A percentile compares a stretch with the other conserved stretches of the same genome.
Conservation (phyloP, 2,797 vertebrate species). For the Coracias cyanogaster region DNA sequence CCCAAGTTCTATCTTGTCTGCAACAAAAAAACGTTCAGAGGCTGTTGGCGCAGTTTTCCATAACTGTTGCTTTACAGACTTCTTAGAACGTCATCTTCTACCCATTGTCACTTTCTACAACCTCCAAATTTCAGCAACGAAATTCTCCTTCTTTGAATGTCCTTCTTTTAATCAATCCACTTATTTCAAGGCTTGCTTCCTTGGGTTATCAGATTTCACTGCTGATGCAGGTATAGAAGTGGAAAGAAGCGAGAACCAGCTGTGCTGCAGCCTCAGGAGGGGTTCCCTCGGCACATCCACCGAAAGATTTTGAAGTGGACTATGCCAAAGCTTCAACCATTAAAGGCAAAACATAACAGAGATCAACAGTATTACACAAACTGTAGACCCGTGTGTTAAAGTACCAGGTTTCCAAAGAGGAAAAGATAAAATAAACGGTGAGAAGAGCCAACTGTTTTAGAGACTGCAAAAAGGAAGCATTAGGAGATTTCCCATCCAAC, state of each 20-base stretch:
- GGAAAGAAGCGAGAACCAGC: background rate
- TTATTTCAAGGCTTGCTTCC: background rate
- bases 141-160: background rate
- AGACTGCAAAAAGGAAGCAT: background rate
- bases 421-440: background rate
- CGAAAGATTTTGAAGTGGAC: background rate
- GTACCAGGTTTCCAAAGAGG: background rate
- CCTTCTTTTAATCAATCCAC: background rate
- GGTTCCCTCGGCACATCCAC: background rate
- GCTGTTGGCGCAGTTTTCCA: background rate
- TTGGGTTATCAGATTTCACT: background rate
- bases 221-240: background rate
- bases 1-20: conserved; percentile 92
- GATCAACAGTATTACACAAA: background rate
- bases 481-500: background rate
- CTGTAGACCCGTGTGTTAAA: background rate
- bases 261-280: background rate
- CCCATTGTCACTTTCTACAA: background rate
- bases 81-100: background rate
- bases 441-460: background rate
- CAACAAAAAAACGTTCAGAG: conserved; percentile 18
- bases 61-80: background rate
- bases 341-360: background rate
- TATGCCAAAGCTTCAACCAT: background rate
- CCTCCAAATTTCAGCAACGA: background rate